phyloP scores from a whole-genome alignment of 2,797 vertebrate species.

The Lagodon rhomboides region DNA sequence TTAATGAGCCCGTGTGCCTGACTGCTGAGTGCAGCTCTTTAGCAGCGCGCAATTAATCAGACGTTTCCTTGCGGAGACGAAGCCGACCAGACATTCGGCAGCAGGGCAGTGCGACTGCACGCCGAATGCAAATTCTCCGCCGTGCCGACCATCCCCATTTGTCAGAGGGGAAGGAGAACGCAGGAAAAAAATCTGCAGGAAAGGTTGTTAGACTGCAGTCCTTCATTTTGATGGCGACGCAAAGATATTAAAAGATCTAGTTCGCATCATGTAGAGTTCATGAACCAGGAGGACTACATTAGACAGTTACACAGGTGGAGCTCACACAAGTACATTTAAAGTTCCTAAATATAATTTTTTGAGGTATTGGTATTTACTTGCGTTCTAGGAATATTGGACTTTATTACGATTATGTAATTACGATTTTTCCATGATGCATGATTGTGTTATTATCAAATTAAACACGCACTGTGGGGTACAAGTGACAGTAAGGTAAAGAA shows the following conservation, averaged over 20 bases:
- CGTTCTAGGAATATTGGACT: background rate
- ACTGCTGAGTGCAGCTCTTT: constrained; percentile 82
- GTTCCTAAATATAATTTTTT: constrained; percentile 12
- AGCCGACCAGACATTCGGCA: constrained; percentile 74
- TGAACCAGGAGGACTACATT: constrained; percentile 40
- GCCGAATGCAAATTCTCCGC: constrained; percentile 70
- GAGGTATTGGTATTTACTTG: constrained; percentile 6
- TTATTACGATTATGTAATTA: too few relatives aligned
- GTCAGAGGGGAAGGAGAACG: constrained; percentile 50
- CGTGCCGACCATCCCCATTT: constrained; percentile 40
- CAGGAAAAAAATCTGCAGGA: constrained; percentile 39
- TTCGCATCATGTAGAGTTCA: constrained; percentile 52
- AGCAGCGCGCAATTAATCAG: constrained; percentile 84
- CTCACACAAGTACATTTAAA: constrained; percentile 5
- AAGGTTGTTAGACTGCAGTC: constrained; percentile 46
- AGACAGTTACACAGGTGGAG: constrained; percentile 19
- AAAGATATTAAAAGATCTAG: constrained; percentile 36
- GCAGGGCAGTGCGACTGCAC: constrained; percentile 73
- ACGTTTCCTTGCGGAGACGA: constrained; percentile 76
- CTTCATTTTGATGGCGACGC: constrained; percentile 54
- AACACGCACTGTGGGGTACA: background rate
- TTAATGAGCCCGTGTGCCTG: constrained; percentile 80
- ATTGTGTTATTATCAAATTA: background rate
- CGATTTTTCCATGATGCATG: background rate
- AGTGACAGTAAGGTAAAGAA: background rate